phyloP scores from a whole-genome alignment of 2,113 vertebrate species.

The Heterochromis multidens region DNA sequence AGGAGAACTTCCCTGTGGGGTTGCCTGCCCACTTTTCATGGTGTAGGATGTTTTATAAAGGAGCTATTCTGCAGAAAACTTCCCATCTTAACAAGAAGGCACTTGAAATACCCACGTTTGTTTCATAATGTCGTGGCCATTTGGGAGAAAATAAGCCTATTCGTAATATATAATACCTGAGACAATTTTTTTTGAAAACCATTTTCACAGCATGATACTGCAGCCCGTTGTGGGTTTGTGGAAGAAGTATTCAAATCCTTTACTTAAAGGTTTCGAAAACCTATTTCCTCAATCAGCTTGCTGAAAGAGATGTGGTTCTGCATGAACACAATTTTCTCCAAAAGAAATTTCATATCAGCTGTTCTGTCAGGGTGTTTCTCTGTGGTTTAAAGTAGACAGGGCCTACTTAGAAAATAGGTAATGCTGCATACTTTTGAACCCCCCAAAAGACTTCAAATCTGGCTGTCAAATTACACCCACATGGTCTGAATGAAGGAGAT shows the following conservation, averaged over 20 bases:
- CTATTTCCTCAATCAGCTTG: neutral
- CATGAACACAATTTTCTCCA: neutral
- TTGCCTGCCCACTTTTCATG: constrained; percentile 3
- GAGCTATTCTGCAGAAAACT: neutral
- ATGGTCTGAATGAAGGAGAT: neutral
- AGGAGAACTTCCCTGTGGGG: constrained; percentile 23
- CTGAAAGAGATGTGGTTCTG: neutral
- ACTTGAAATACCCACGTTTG: neutral
- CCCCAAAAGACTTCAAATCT: neutral
- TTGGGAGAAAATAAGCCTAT: neutral
- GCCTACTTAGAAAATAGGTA: neutral
- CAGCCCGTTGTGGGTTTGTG: neutral
- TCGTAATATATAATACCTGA: neutral
- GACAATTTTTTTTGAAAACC: neutral
- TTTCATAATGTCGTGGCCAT: neutral
- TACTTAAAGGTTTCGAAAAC: neutral
- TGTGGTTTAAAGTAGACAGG: neutral
- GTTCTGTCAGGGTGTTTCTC: neutral
- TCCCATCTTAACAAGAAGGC: neutral
- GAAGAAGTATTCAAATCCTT: neutral
- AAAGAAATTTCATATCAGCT: neutral
- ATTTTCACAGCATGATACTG: neutral
- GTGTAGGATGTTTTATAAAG: neutral
- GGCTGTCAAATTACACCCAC: neutral
- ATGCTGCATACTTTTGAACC: neutral